A percentile compares a stretch with the other conserved stretches of the same genome.
phyloP scores from a whole-genome alignment of 2,888 invertebrate genomes.

The Drosophila phalerata region DNA sequence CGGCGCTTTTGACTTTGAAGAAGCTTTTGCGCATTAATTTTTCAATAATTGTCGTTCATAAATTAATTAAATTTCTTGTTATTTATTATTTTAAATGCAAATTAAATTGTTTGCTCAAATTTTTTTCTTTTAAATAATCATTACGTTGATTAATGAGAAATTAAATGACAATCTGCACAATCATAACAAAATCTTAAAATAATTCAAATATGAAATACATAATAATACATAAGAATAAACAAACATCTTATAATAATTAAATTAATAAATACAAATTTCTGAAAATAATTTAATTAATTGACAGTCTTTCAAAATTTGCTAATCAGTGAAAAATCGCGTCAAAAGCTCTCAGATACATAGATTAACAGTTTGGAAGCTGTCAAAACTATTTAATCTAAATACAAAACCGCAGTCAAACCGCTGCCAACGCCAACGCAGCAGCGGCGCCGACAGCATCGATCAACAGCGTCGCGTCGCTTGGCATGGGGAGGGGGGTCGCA shows the following conservation, averaged over 20 bases:
- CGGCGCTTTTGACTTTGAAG: constrained; percentile 40
- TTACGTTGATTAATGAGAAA: neutral
- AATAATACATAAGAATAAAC: too few species aligned
- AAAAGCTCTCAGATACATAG: constrained; percentile 28
- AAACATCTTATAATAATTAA: neutral
- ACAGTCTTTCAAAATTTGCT: constrained; percentile 11
- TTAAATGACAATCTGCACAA: constrained; percentile 8
- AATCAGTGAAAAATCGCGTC: constrained; percentile 28
- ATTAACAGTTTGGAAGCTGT: constrained; percentile 70
- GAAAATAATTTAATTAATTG: constrained; percentile 23
- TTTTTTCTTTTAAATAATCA: constrained; percentile 7
- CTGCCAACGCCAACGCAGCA: constrained; percentile 35
- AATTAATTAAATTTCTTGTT: constrained; percentile 41
- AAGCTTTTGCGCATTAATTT: constrained; percentile 62
- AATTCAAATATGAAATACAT: constrained; percentile 2
- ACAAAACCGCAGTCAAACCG: constrained; percentile 57
- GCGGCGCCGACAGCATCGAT: constrained; percentile 51
- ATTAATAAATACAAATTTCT: constrained; percentile 4
- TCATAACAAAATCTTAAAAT: neutral
- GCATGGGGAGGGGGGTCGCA: constrained; percentile 27
- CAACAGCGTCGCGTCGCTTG: constrained; percentile 12
- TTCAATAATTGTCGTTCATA: constrained; percentile 46
- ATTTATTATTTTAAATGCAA: constrained; percentile 2
- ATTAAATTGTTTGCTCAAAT: constrained; percentile 11
- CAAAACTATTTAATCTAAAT: constrained; percentile 79